Base-by-base conservation (phyloP, 2,888 invertebrate genomes). In the Polydrusus tereticollis region DNA sequence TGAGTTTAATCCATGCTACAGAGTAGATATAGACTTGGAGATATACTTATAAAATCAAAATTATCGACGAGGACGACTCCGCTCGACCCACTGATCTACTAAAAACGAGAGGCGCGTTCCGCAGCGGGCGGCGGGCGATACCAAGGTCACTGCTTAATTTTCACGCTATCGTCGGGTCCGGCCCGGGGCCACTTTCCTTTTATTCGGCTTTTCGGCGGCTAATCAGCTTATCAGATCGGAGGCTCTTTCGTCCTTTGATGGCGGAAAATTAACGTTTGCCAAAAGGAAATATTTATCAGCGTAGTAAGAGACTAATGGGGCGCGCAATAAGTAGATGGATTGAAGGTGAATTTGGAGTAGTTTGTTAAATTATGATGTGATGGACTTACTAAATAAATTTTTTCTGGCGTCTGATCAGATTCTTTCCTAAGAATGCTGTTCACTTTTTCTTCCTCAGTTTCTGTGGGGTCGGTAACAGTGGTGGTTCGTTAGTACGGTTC, bases 61-160 rank as follows among this genome's bases (percentile, higher is more conserved):
- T 52, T 52, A 41, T 55, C 21, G 36, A 41, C 16, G 26, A 38
- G 43, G 23, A 23, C 55, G 21, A 23, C 41, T 29, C n/a, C 43
- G 21, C 16, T 21, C 55, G 66, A 66, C 66, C 66, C 20, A 66
- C 66, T 66, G 57, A 66, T 66, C 66, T 41, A 66, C 66, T 66
- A 57, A 66, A 66, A 57, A 29, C 47, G 57, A 43, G 57, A 66
- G 52, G 29, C 29, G 52, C 29, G 52, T 55, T 55, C 29, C 33
- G 26, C 47, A 47, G 62, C 47, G 64, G 16, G 21, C 23, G 20
- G n/a, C 62, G 18, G 16, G 21, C 23, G 20, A 47, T 47, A 12
- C 16, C 66, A 66, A 66, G 66, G 66, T 41, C 45, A 29, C 14
- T 29, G 26, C 57, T 26, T 41, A 57, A 29, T 66, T 66, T 57